phyloP scores from a whole-genome alignment of 2,888 invertebrate genomes.

The Ormyrus rosae region DNA sequence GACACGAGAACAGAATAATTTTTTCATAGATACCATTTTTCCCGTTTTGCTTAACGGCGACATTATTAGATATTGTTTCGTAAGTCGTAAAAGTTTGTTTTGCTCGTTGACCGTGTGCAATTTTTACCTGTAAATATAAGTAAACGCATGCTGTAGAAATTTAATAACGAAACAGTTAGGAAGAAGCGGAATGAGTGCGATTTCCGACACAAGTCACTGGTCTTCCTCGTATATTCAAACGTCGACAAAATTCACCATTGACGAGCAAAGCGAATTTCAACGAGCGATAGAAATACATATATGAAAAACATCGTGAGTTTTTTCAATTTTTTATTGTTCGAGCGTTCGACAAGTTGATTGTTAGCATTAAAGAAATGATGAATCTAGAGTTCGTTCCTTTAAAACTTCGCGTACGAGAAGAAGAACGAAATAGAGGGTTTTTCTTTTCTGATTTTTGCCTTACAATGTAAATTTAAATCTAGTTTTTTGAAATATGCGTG shows the following conservation, averaged over 20 bases:
- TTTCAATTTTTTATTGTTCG: constrained; percentile 34
- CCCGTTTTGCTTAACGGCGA: constrained; percentile 15
- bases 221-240: constrained; percentile 49
- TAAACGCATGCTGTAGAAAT: constrained; percentile 33
- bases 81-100: constrained; percentile 12
- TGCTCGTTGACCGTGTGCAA: constrained; percentile 35
- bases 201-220: constrained; percentile 47
- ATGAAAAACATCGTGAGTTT: constrained; percentile 27
- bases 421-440: constrained; percentile 25
- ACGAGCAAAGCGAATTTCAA: constrained; percentile 25
- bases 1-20: constrained; percentile 7
- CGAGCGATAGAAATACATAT: constrained; percentile 20
- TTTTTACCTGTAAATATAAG: constrained; percentile 50
- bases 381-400: constrained; percentile 32
- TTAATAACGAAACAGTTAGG: constrained; percentile 29
- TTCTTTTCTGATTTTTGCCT: constrained; percentile 46
- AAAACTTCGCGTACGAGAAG: constrained; percentile 28
- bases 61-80: constrained; percentile 17
- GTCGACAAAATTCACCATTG: constrained; percentile 34
- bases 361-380: constrained; percentile 24
- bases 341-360: constrained; percentile 30
- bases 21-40: constrained; percentile 13
- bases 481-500: constrained; percentile 28
- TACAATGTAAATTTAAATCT: constrained; percentile 47
- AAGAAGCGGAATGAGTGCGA: constrained; percentile 34